These are phyloP conservation scores for Phenganax marumi DNA, from an alignment of 92 coral and sea anemone genomes.

Conservation along the genomic window DNA sequence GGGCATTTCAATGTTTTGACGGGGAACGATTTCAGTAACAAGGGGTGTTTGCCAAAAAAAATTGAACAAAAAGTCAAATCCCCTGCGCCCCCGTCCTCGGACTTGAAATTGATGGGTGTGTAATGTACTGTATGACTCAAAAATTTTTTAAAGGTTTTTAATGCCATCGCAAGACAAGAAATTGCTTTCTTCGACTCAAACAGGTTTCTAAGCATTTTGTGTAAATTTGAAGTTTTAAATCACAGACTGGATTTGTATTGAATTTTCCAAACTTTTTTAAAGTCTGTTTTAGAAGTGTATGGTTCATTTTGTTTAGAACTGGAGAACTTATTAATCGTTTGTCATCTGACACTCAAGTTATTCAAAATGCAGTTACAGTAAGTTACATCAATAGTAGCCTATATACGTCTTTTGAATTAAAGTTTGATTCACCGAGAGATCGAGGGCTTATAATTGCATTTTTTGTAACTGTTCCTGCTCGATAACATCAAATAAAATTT, in stretches of 20 bases:
- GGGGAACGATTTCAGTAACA: too few relatives aligned
- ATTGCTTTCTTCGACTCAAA: constrained; percentile 89
- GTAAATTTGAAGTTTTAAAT: neutral
- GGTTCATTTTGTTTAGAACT: constrained; percentile 52
- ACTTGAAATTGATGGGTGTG: neutral
- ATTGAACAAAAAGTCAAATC: neutral
- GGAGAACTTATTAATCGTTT: constrained; percentile 88
- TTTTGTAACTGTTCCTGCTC: too few relatives aligned
- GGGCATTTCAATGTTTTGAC: too few relatives aligned
- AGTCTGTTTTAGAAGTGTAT: neutral
- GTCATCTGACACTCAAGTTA: constrained; percentile 94
- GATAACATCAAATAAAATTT: too few relatives aligned
- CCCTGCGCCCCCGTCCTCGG: neutral
- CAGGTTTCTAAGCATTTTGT: constrained; percentile 55
- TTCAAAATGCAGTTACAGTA: constrained; percentile 89
- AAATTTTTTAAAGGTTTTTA: constrained; percentile 63
- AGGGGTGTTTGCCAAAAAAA: too few relatives aligned
- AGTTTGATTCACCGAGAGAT: neutral
- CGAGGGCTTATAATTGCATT: too few relatives aligned
- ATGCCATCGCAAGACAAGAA: constrained; percentile 75
- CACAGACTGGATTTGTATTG: constrained; percentile 7
- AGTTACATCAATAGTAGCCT: constrained; percentile 11
- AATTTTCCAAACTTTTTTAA: neutral
- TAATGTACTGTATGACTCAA: neutral
- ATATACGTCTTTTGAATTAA: neutral